Conservation (phyloP, 1,140 invertebrate species). For the Drosophila paulistorum region DNA sequence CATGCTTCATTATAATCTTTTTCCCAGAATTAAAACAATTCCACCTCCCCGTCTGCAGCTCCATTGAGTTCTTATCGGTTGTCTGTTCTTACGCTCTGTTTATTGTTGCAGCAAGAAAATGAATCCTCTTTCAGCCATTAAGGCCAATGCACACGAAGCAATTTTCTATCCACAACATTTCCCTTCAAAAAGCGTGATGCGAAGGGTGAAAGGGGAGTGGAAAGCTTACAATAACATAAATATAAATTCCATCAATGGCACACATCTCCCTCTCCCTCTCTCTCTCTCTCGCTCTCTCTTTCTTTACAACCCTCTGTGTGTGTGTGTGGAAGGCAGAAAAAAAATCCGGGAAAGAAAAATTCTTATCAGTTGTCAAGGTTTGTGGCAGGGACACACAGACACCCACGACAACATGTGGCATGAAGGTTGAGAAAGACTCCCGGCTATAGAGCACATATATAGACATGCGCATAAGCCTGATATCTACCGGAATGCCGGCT, state of each 20-base stretch:
- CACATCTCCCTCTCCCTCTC: background rate
- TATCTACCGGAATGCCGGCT: slow-evolving; percentile 70
- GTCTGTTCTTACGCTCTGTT: background rate
- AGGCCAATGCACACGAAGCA: slow-evolving; percentile 63
- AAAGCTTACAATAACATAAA: slow-evolving; percentile 52
- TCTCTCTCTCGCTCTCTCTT: background rate
- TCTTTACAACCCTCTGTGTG: slow-evolving; percentile 44
- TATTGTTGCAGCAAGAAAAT: slow-evolving; percentile 15
- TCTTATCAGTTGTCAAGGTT: slow-evolving; percentile 81
- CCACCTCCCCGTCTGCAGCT: background rate
- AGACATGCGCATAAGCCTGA: slow-evolving; percentile 39
- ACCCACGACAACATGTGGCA: slow-evolving; percentile 76
- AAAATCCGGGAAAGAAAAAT: slow-evolving; percentile 37
- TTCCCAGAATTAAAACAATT: slow-evolving; percentile 13
- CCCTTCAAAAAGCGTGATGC: slow-evolving; percentile 13
- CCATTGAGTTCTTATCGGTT: background rate
- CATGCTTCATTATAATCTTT: slow-evolving; percentile 30
- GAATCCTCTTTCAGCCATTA: slow-evolving; percentile 49
- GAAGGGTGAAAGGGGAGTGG: background rate
- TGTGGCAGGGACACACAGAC: slow-evolving; percentile 30
- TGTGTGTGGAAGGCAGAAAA: slow-evolving; percentile 47
- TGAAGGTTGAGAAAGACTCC: slow-evolving; percentile 68
- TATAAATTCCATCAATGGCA: slow-evolving; percentile 73
- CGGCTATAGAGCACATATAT: slow-evolving; percentile 25
- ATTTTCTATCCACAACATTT: slow-evolving; percentile 22